These are phyloP conservation scores for Promerops cafer DNA, from an alignment of 2,113 vertebrate genomes.

Conservation along the genomic window DNA sequence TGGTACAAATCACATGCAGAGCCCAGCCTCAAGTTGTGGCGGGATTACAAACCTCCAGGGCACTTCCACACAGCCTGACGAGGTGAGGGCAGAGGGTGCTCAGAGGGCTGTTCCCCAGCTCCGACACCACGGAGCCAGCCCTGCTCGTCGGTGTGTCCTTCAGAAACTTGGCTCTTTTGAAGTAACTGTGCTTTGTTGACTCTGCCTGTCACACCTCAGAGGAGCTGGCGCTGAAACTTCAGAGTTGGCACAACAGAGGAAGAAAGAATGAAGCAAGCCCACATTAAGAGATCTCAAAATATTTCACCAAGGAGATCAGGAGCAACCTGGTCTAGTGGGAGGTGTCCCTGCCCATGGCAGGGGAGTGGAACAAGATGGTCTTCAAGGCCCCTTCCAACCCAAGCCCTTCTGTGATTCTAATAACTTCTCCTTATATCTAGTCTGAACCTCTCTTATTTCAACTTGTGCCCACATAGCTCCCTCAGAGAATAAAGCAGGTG, in stretches of 20 bases:
- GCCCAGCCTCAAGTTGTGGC: not conserved
- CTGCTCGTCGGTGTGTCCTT: not conserved
- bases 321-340: not conserved
- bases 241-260: not conserved
- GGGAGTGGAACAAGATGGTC: too few species aligned
- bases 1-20: fast-evolving
- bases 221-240: not conserved
- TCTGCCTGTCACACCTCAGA: not conserved
- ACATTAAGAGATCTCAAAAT: fast-evolving
- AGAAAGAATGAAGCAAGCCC: not conserved
- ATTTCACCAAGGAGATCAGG: not conserved
- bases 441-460: not conserved
- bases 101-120: fast-evolving
- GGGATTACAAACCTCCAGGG: fast-evolving
- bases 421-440: not conserved
- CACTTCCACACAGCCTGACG: fast-evolving
- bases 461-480: fast-evolving
- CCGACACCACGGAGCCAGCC: not conserved
- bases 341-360: not conserved
- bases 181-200: not conserved
- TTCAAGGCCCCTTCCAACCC: not conserved
- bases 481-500: not conserved
- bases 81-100: not conserved
- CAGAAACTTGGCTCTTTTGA: not conserved
- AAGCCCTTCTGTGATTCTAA: not conserved